Percentiles rank a stretch among this genome's conserved stretches.
Conservation (phyloP, 2,888 invertebrate species). For the Danaus chrysippus region DNA sequence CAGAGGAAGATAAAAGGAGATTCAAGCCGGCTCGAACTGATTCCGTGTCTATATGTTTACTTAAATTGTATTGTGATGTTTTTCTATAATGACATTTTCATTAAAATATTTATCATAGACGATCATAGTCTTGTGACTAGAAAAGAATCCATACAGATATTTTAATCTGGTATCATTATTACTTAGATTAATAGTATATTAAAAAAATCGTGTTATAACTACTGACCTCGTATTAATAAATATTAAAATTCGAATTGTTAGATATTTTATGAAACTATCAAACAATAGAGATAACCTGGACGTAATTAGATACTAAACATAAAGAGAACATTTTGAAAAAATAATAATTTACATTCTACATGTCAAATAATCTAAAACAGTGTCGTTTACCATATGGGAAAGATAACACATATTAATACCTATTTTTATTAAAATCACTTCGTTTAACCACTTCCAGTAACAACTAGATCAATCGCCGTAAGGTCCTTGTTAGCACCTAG, state of each 20-base stretch:
- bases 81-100: slow-evolving; percentile 29
- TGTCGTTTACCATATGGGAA: slow-evolving; percentile 62
- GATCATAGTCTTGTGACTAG: slow-evolving; percentile 75
- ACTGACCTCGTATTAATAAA: slow-evolving; percentile 76
- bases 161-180: slow-evolving; percentile 54
- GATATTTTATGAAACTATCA: slow-evolving; percentile 59
- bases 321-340: slow-evolving; percentile 53
- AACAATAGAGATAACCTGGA: slow-evolving; percentile 68
- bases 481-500: slow-evolving; percentile 77
- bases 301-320: slow-evolving; percentile 71
- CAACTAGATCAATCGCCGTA: slow-evolving; percentile 67
- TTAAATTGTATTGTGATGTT: slow-evolving; percentile 35
- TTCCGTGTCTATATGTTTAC: slow-evolving; percentile 41
- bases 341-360: slow-evolving; percentile 71
- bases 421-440: slow-evolving; percentile 65
- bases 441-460: slow-evolving; percentile 62
- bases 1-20: slow-evolving; percentile 16
- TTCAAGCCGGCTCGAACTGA: slow-evolving; percentile 24
- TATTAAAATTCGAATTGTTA: slow-evolving; percentile 66
- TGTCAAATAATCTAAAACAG: slow-evolving; percentile 64
- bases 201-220: slow-evolving; percentile 58
- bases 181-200: slow-evolving; percentile 49
- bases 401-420: slow-evolving; percentile 72
- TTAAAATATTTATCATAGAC: slow-evolving; percentile 53
- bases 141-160: slow-evolving; percentile 66